Evolutionary conservation across 2,113 vertebrate genomes (phyloP), one percentile per base, ranked within the genome.

Genomic region (Felis chaus): DNA sequence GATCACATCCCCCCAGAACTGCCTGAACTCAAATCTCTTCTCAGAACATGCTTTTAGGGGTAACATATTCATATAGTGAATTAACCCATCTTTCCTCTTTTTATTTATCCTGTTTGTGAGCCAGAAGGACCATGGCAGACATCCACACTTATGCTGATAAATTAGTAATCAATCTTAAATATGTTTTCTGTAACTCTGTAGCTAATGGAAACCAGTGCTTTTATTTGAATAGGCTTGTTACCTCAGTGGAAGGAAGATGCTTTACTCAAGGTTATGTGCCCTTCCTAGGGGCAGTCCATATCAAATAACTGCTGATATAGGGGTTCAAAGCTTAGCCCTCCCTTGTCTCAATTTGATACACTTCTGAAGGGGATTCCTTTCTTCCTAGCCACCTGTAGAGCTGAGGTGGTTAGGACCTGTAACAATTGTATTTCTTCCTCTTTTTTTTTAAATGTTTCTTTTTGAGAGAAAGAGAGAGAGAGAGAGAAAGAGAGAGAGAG

Each of bases 231-330:
- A 45, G 33, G 21, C 3, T 69, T 68, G 27, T 68, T 36, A 14
- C 36, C 50, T 76, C 41, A 82, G 23, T 36, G 61, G 31, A 78
- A 82, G 31, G 14, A 36, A 92, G 4, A 15, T 92, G 25, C 15
- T 80, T 80, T 11, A 65, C 29, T 8, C 3, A 25, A 31, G 33
- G 33, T 29, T 76, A 23, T 29, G 21, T 66, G 8, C 13, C 10
- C 1, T 50, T 14, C 7, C 5, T 6, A 9, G 13, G 3, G 19
- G 4, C 4, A 21, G 53, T 23, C 8, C 3, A 15, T 10, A 57
- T 41, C 53, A 78, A 25, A 76, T 63, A 65, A 45, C 12, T 73
- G 53, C 15, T 55, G 81, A 76, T 57, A 25, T 14, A 66, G 48
- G 65, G 5, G 0, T 68, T 74, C 18, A 69, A 73, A 89, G 14